phyloP scores from a whole-genome alignment of 2,113 vertebrate genomes.

The Sardina pilchardus region DNA sequence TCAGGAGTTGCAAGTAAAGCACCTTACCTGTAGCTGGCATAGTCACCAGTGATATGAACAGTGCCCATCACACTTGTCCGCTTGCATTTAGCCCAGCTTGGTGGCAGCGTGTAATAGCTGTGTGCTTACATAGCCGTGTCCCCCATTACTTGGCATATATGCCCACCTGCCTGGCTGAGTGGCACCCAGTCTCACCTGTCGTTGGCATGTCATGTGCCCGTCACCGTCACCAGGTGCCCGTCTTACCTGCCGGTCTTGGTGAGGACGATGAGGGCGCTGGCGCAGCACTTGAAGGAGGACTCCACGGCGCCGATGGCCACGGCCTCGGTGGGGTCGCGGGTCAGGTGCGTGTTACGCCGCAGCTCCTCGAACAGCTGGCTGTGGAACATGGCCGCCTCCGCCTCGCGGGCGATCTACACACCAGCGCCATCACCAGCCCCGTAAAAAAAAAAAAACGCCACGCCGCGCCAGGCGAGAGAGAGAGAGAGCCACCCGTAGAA shows the following conservation, averaged over 20 bases:
- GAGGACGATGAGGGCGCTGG: slow-evolving; percentile 93
- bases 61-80: too few species aligned
- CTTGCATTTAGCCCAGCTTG: too few species aligned
- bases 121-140: too few species aligned
- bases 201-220: neutral
- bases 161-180: neutral
- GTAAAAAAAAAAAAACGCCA: too few species aligned
- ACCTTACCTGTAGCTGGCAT: neutral
- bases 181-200: neutral
- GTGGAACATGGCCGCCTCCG: slow-evolving; percentile 97
- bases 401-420: slow-evolving; percentile 93
- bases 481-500: slow-evolving; percentile 43
- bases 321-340: slow-evolving; percentile 90
- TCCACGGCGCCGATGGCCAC: slow-evolving; percentile 94
- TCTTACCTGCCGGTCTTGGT: slow-evolving; percentile 90
- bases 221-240: neutral
- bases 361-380: slow-evolving; percentile 96
- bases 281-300: slow-evolving; percentile 96
- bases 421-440: neutral
- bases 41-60: too few species aligned
- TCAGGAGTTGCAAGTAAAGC: neutral
- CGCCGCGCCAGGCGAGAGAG: slow-evolving; percentile 25
- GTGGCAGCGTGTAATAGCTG: too few species aligned
- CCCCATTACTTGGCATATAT: too few species aligned
- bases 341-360: slow-evolving; percentile 84